Evolutionary conservation across 2,888 invertebrate species (phyloP), one percentile per base, ranked within the genome.

Genomic region (Agapetus fuscipes): DNA sequence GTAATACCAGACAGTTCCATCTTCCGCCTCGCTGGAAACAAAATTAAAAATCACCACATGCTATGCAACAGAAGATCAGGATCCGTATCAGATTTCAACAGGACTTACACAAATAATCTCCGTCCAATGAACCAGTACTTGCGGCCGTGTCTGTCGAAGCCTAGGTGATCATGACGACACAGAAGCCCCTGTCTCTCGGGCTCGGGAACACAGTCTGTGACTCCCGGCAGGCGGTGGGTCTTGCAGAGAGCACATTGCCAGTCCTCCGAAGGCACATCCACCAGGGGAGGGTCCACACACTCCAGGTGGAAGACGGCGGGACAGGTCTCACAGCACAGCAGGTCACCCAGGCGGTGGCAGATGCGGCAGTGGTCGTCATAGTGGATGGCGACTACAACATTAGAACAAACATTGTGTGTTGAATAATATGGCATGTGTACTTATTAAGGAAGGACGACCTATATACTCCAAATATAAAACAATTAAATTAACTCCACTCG

Each of bases 51-150:
- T 20, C 20, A 6, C 9, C 9, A 9, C 4, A 20, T 20, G 5
- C 4, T 20, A 20, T 6, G 20, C 5, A n/a, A 20, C 9, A 20
- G 9, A 20, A 20, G 5, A 20, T 20, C 4, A 20, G 20, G 20
- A 9, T 20, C n/a, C n/a, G n/a, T 20, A 20, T 20, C 20, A 20
- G 4, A 20, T 20, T 20, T 20, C 9, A 20, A 20, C 4, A 20
- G 17, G 40, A 74, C 88, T 80, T 74, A 93, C 91, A 97, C 80
- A 68, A 97, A 84, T 55, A 98, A 76, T 52, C 98, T 73, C 37
- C 98, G 72, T 37, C 81, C 83, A 36, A 97, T 78, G 61, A 98
- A 98, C 90, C 94, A 98, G 66, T 96, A 99, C 58, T 94, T 94
- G 53, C 97, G 72, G 10, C 95, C 95, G 66, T 95, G 91, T 48